These are phyloP conservation scores for Rallus limicola DNA, from an alignment of 2,113 vertebrate genomes.

Conservation along the genomic window DNA sequence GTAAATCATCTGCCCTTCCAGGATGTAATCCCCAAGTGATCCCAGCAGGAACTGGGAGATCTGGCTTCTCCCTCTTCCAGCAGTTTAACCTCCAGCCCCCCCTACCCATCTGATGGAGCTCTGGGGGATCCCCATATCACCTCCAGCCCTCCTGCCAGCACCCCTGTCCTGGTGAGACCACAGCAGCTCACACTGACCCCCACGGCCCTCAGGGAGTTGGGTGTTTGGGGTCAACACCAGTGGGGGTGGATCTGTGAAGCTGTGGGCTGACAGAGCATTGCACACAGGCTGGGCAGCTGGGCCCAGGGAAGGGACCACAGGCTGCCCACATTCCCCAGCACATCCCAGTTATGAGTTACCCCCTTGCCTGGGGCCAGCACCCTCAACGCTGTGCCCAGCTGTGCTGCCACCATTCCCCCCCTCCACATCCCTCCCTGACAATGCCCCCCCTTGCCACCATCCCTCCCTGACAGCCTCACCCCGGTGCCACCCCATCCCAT, in stretches of 20 bases:
- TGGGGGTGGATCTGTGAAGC: background rate
- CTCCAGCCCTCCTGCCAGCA: background rate
- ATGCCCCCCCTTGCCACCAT: background rate
- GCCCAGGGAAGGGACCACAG: too few relatives aligned
- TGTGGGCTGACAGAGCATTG: background rate
- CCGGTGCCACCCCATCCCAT: too few relatives aligned
- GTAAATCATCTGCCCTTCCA: background rate
- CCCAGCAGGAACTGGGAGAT: background rate
- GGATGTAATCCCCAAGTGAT: background rate
- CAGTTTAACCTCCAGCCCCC: background rate
- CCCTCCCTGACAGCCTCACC: background rate
- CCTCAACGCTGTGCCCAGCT: background rate
- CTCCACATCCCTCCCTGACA: background rate
- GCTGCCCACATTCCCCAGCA: background rate
- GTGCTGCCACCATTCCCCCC: background rate
- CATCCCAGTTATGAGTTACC: background rate
- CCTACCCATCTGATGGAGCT: background rate
- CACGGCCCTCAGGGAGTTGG: background rate
- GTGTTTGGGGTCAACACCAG: rapidly evolving
- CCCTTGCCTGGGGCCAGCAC: background rate
- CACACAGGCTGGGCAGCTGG: too few relatives aligned
- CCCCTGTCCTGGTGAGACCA: background rate
- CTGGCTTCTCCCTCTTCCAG: background rate
- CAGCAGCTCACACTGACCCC: background rate
- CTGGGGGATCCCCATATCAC: background rate